phyloP scores from a whole-genome alignment of 2,113 vertebrate genomes.

The Podarcis cretensis region DNA sequence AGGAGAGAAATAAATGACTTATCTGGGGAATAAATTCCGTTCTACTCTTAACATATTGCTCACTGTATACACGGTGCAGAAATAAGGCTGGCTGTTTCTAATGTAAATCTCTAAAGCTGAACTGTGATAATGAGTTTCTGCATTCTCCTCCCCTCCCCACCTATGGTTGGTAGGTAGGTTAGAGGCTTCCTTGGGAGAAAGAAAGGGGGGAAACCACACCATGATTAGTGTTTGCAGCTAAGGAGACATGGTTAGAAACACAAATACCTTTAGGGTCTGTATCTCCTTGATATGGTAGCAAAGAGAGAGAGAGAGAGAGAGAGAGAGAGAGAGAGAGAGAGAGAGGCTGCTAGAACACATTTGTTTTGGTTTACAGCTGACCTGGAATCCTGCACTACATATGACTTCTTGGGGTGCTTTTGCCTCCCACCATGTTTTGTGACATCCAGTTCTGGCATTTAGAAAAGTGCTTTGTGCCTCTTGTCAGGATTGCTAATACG shows the following conservation, averaged over 20 bases:
- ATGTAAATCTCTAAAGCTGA: conserved; percentile 80
- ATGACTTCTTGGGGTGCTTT: neutral
- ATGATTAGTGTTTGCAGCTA: conserved; percentile 63
- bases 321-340: conserved; percentile 9
- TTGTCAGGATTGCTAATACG: neutral
- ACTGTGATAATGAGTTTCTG: conserved; percentile 70
- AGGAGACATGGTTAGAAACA: conserved; percentile 58
- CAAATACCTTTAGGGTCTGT: conserved; percentile 62
- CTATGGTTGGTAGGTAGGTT: conserved; percentile 74
- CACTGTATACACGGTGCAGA: conserved; percentile 71
- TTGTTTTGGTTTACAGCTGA: conserved; percentile 58
- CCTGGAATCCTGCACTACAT: conserved; percentile 6
- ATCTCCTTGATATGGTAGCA: conserved; percentile 61
- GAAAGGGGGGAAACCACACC: conserved; percentile 29
- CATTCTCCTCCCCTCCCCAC: conserved; percentile 44
- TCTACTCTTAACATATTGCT: conserved; percentile 59
- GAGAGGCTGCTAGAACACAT: conserved; percentile 54
- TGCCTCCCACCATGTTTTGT: conserved; percentile 33
- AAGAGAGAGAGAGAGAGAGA: conserved; percentile 21
- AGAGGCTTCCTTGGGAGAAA: conserved; percentile 56
- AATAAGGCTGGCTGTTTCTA: conserved; percentile 76
- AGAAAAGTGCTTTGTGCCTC: neutral
- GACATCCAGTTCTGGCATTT: conserved; percentile 19
- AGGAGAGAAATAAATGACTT: conserved; percentile 81
- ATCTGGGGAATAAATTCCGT: conserved; percentile 78